Evolutionary conservation across 2,113 vertebrate species (phyloP), one percentile per base, ranked within the genome.

Genomic region (Heterotis niloticus): DNA sequence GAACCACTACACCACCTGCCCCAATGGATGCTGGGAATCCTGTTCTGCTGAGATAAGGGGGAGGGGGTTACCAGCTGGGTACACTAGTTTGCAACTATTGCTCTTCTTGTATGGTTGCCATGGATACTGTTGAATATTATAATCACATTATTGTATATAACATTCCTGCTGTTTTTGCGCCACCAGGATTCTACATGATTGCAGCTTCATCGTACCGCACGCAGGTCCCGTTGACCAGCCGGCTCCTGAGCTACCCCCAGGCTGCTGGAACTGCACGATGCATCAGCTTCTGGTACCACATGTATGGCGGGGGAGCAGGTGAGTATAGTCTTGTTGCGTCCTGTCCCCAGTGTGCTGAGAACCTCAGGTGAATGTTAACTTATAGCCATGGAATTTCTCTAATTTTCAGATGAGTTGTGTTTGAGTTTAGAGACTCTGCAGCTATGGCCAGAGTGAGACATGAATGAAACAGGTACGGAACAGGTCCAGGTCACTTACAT

Each of bases 201-300:
- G 83, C 91, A 62, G 23, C 23, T n/a, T 1, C 86, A 29, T 0
- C 18, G 51, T 0, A 0, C 5, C 54, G 9, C 1, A 7, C 57
- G 2, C 59, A 86, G 34, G 60, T 68, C 5, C 83, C 86, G 65
- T 81, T 85, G 4, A n/a, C 81, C 64, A 91, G 91, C 29, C 90
- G 89, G 84, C 86, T 93, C 11, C 26, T 90, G 64, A 89, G 90
- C 79, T 89, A 82, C 78, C 90, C 90, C 74, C 91, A 82, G 0
- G 76, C 83, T 67, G 84, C 56, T 2, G 69, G 18, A 28, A 81
- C 68, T 79, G 75, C 69, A 69, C 67, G 87, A 62, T 93, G 92
- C 80, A 86, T 93, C 75, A 92, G 86, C 83, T 93, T 93, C 84
- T 84, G 77, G 85, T 93, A 93, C 82, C 86, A 87, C 82, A 92